phyloP scores from a whole-genome alignment of 1,140 invertebrate genomes.

The Drosophila sechellia region DNA sequence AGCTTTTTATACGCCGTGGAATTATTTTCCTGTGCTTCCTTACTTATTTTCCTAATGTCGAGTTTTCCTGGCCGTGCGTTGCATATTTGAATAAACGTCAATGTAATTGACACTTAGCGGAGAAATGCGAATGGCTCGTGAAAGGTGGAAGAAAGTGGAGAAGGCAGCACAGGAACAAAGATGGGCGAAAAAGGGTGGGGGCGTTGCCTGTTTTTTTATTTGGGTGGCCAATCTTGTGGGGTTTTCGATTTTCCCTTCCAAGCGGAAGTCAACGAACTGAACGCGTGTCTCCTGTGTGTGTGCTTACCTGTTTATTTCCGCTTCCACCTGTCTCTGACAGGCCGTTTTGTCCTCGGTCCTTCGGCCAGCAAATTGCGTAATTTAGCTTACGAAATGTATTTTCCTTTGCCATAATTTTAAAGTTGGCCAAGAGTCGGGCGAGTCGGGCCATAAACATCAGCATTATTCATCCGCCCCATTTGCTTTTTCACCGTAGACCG shows the following conservation, averaged over 20 bases:
- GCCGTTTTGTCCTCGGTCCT: conserved; percentile 2
- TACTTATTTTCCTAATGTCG: conserved; percentile 31
- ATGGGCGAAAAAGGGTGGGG: conserved; percentile 20
- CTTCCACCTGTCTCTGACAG: conserved; percentile 29
- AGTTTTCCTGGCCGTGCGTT: conserved; percentile 57
- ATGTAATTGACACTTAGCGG: conserved; percentile 81
- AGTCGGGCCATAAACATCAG: conserved; percentile 44
- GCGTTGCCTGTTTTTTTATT: neutral
- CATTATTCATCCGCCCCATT: conserved; percentile 48
- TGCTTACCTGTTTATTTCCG: conserved; percentile 58
- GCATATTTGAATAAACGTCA: conserved; percentile 83
- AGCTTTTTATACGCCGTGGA: conserved; percentile 33
- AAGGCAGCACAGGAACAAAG: conserved; percentile 8
- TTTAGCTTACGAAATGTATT: conserved; percentile 54
- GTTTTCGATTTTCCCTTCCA: conserved; percentile 7
- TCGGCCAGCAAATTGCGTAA: conserved; percentile 59
- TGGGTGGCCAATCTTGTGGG: conserved; percentile 1
- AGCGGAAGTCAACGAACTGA: conserved; percentile 48
- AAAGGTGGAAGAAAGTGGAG: conserved; percentile 5
- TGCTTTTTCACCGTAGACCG: neutral
- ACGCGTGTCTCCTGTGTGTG: conserved; percentile 38
- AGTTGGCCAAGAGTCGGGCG: conserved; percentile 14
- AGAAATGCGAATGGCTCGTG: conserved; percentile 32
- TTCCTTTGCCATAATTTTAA: conserved; percentile 49
- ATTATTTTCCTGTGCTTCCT: conserved; percentile 24